A percentile compares a stretch with the other conserved stretches of the same genome.
phyloP scores from a whole-genome alignment of 2,113 vertebrate genomes.

The Danionella cerebrum region DNA sequence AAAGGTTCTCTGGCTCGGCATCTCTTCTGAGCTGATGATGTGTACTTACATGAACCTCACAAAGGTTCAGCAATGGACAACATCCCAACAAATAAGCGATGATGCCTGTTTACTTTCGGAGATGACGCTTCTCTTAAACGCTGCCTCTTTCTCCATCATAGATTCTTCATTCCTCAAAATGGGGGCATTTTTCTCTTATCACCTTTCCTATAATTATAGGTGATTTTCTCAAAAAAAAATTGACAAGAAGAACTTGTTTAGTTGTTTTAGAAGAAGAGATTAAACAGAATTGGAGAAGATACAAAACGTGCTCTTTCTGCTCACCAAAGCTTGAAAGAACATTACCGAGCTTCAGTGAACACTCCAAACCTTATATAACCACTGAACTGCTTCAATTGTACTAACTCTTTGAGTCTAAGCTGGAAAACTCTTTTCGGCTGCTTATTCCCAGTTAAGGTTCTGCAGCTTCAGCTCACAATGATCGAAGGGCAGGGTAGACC shows the following conservation, averaged over 20 bases:
- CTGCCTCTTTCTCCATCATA: no score
- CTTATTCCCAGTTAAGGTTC: no score
- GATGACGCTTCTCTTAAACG: not conserved
- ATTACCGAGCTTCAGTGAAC: not conserved
- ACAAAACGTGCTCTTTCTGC: not conserved
- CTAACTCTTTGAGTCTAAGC: no score
- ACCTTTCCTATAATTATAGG: not conserved
- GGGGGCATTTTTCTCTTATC: not conserved
- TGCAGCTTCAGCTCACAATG: no score
- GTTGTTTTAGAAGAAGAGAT: not conserved
- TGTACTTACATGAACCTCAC: not conserved
- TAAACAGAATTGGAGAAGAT: not conserved
- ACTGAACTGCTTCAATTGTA: not conserved
- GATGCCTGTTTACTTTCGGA: not conserved
- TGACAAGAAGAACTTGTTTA: not conserved
- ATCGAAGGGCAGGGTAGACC: no score
- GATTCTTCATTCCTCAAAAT: not conserved
- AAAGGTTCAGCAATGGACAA: not conserved
- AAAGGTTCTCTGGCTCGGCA: no score
- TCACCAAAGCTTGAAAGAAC: conserved; percentile 11
- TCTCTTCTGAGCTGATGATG: no score
- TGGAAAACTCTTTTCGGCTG: no score
- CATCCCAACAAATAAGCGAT: not conserved
- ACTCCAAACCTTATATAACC: not conserved
- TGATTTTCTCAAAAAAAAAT: not conserved